A percentile compares a stretch with the other conserved stretches of the same genome.
Evolutionary conservation across 2,113 vertebrate species (phyloP).

Genomic region (Cathartes aura): DNA sequence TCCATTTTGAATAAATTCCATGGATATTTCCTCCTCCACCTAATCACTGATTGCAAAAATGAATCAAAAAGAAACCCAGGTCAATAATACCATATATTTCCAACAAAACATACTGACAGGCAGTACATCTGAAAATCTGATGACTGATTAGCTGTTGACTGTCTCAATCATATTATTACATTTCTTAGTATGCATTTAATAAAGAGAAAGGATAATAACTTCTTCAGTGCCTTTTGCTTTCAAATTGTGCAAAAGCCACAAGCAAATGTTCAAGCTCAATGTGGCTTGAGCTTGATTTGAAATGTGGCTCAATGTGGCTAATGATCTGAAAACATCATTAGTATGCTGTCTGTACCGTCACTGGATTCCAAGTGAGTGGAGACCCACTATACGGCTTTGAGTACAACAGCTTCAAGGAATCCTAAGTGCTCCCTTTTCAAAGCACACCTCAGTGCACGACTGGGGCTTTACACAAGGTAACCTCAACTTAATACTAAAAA

Average conservation of each 20-base stretch:
- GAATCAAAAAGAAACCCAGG: not conserved
- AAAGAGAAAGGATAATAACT: not conserved
- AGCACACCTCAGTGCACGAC: not conserved
- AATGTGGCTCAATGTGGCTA: not conserved
- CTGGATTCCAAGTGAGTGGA: not conserved
- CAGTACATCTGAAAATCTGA: not conserved
- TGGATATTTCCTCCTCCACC: not conserved
- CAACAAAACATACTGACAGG: not conserved
- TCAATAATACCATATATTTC: not conserved
- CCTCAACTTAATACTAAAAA: not conserved
- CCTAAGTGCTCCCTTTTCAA: not conserved
- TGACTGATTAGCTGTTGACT: not conserved
- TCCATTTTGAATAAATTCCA: not conserved
- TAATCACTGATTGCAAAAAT: not conserved
- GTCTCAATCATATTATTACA: not conserved
- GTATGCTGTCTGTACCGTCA: not conserved
- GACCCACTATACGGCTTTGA: not conserved
- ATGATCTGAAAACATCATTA: not conserved
- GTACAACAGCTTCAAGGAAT: not conserved
- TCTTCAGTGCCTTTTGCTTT: not conserved
- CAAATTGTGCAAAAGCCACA: not conserved
- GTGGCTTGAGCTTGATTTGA: too few relatives aligned
- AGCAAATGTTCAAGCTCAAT: not conserved
- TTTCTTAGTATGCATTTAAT: not conserved
- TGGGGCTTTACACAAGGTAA: not conserved